Conservation (phyloP, 1,140 invertebrate genomes). For the Diuraphis noxia region DNA sequence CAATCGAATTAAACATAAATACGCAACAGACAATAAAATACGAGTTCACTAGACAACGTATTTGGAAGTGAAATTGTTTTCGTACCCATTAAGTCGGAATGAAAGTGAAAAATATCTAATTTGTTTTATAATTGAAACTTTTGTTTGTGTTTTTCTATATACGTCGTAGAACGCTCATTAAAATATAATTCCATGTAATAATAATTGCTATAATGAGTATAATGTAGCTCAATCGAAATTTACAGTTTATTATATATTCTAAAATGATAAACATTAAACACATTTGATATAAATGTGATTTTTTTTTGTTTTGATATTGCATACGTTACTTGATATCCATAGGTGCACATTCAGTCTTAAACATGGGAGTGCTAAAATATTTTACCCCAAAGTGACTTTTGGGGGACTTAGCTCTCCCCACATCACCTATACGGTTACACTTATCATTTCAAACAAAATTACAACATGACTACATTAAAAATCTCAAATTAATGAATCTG, state of each 20-base stretch:
- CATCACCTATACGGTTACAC: too few relatives aligned
- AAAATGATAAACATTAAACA: too few relatives aligned
- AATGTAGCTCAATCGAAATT: too few relatives aligned
- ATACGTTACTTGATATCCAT: too few relatives aligned
- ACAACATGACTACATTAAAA: too few relatives aligned
- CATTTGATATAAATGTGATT: not conserved
- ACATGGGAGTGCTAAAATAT: too few relatives aligned
- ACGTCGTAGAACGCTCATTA: not conserved
- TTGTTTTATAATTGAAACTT: slow-evolving; percentile 31
- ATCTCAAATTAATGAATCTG: too few relatives aligned
- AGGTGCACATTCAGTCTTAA: too few relatives aligned
- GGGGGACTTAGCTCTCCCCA: too few relatives aligned
- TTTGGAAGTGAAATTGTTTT: slow-evolving; percentile 30
- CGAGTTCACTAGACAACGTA: not conserved
- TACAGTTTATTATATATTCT: not conserved
- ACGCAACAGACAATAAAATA: not conserved
- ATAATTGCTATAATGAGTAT: not conserved
- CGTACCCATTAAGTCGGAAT: not conserved
- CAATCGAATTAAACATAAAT: not conserved
- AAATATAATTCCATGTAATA: not conserved
- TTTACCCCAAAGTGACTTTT: too few relatives aligned
- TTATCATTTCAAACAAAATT: too few relatives aligned
- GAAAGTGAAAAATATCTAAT: slow-evolving; percentile 29
- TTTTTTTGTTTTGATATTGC: not conserved
- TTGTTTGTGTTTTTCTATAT: not conserved